These are phyloP conservation scores for Cylas formicarius DNA, from an alignment of 1,140 invertebrate genomes.

Conservation along the genomic window DNA sequence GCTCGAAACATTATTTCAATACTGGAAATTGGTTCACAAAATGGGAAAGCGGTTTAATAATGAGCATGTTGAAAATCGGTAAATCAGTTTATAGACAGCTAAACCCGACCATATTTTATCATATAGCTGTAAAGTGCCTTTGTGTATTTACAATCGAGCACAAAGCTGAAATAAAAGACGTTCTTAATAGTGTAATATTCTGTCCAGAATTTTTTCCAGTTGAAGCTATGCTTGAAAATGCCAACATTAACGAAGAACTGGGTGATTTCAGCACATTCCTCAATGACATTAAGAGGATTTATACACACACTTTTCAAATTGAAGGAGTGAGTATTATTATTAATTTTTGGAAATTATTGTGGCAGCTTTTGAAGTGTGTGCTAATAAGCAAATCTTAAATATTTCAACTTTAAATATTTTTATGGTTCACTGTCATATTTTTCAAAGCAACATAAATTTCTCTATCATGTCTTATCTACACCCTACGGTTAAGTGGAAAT, in stretches of 20 bases:
- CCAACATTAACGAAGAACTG: slow-evolving; percentile 43
- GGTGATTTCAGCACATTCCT: slow-evolving; percentile 43
- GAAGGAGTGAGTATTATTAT: no score
- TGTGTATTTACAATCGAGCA: slow-evolving; percentile 47
- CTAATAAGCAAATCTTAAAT: no score
- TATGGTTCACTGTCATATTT: no score
- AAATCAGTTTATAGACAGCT: slow-evolving; percentile 42
- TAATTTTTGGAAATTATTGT: no score
- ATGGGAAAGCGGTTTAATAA: slow-evolving; percentile 48
- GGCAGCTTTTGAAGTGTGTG: no score
- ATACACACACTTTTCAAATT: no score
- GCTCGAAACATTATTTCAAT: slow-evolving; percentile 34
- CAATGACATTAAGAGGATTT: slow-evolving; percentile 46
- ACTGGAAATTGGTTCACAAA: slow-evolving; percentile 50
- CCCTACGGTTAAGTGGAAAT: no score
- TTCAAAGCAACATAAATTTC: no score
- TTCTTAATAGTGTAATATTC: slow-evolving; percentile 49
- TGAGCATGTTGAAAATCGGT: slow-evolving; percentile 44
- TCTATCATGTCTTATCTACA: no score
- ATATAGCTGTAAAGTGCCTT: slow-evolving; percentile 47
- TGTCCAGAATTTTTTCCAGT: slow-evolving; percentile 49
- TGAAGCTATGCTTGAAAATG: slow-evolving; percentile 45
- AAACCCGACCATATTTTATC: slow-evolving; percentile 40
- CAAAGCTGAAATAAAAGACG: slow-evolving; percentile 43
- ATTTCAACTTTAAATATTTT: no score